These are phyloP conservation scores for Equus quagga DNA, from an alignment of 2,113 vertebrate genomes.

Conservation along the genomic window DNA sequence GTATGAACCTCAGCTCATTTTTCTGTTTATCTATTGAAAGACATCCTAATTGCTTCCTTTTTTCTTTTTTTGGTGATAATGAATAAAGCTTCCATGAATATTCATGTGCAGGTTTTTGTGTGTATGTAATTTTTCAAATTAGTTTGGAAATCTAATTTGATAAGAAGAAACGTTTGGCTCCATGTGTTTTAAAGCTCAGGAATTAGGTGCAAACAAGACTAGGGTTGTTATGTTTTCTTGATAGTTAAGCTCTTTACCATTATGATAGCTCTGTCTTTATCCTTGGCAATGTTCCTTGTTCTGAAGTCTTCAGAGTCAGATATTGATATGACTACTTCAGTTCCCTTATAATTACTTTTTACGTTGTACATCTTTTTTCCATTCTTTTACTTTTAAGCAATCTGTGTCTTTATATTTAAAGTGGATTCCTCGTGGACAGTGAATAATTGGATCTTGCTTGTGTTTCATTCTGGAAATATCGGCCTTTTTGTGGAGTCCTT, in stretches of 20 bases:
- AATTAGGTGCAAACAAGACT: neutral
- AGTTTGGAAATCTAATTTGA: neutral
- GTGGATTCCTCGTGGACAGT: neutral
- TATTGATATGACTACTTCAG: neutral
- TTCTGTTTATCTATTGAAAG: no score
- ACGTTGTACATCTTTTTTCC: neutral
- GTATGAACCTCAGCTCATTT: neutral
- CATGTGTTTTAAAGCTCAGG: neutral
- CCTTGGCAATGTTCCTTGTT: neutral
- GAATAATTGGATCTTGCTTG: neutral
- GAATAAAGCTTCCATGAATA: neutral
- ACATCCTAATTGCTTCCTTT: neutral
- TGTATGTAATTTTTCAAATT: neutral
- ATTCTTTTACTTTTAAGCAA: neutral
- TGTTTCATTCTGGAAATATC: neutral
- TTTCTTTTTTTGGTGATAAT: neutral
- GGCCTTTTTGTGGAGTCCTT: neutral
- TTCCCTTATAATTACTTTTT: neutral
- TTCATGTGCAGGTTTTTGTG: neutral
- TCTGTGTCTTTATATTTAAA: neutral
- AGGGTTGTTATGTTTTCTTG: neutral
- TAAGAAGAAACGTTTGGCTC: neutral
- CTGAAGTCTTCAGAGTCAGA: neutral
- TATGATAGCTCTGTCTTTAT: neutral
- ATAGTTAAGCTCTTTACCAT: neutral